phyloP scores from a whole-genome alignment of 2,797 vertebrate genomes.

The Dicrostonyx torquatus region DNA sequence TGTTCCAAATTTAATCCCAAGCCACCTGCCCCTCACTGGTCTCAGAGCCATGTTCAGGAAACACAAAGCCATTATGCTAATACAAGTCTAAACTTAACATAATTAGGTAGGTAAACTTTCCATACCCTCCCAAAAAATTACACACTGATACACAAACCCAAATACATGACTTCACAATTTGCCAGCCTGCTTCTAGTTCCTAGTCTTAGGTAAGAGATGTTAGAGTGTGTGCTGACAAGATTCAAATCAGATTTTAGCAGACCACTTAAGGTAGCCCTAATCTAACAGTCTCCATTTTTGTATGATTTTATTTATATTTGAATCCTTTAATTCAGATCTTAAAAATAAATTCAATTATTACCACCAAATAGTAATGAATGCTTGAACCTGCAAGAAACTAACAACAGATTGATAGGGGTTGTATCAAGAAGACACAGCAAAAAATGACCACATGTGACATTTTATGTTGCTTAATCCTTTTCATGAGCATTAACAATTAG shows the following conservation, averaged over 20 bases:
- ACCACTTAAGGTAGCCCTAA: not conserved
- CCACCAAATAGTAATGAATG: constrained; percentile 21
- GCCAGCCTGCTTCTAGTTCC: not conserved
- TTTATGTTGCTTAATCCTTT: constrained; percentile 9
- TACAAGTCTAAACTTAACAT: constrained; percentile 45
- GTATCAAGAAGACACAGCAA: not conserved
- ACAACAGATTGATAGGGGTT: not conserved
- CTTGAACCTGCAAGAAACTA: constrained; percentile 33
- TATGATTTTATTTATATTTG: constrained; percentile 52
- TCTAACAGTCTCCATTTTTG: constrained; percentile 11
- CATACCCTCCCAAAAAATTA: not conserved
- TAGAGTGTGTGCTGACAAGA: not conserved
- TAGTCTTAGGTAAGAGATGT: not conserved
- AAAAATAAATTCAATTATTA: constrained; percentile 51
- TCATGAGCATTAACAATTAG: not conserved
- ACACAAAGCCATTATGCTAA: constrained; percentile 61
- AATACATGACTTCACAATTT: constrained; percentile 5
- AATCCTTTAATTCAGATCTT: constrained; percentile 22
- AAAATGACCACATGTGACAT: not conserved
- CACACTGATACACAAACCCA: not conserved
- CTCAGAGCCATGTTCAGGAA: constrained; percentile 61
- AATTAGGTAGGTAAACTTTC: constrained; percentile 58
- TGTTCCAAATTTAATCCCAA: constrained; percentile 69
- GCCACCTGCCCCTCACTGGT: constrained; percentile 52
- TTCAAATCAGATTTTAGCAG: constrained; percentile 46